Conservation (phyloP, 2,113 vertebrate species). For the Tupaia chinensis region DNA sequence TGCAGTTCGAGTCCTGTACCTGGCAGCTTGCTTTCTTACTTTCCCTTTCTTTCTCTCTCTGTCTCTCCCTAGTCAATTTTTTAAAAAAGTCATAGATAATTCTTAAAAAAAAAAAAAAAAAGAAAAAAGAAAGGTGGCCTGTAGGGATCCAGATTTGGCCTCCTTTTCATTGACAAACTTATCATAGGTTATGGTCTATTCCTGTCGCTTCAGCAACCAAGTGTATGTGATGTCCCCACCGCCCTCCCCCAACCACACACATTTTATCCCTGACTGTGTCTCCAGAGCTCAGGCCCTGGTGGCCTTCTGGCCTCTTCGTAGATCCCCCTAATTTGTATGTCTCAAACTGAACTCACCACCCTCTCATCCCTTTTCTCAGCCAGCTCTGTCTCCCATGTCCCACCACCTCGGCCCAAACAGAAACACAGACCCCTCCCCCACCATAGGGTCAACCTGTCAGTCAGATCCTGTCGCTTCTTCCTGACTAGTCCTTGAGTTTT, state of each 20-base stretch:
- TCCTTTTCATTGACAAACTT: background rate
- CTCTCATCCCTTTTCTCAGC: background rate
- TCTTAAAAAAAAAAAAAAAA: no score
- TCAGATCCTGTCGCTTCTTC: background rate
- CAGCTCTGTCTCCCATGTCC: background rate
- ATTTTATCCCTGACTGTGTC: background rate
- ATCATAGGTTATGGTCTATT: background rate
- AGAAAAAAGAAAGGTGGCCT: background rate
- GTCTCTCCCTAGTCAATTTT: no score
- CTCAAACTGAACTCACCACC: background rate
- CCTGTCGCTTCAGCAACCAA: background rate
- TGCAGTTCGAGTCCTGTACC: no score
- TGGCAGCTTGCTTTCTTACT: no score
- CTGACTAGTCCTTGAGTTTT: background rate
- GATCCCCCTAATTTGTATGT: background rate
- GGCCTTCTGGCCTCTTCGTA: background rate
- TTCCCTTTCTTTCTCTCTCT: no score
- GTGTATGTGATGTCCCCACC: background rate
- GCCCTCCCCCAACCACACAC: no score
- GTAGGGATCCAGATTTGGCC: background rate
- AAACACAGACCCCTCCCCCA: background rate
- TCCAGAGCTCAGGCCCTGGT: background rate
- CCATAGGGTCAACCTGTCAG: background rate
- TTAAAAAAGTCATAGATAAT: no score
- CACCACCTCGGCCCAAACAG: background rate